These are phyloP conservation scores for Siniperca obscura DNA, from an alignment of 2,797 vertebrate species.

Conservation along the genomic window DNA sequence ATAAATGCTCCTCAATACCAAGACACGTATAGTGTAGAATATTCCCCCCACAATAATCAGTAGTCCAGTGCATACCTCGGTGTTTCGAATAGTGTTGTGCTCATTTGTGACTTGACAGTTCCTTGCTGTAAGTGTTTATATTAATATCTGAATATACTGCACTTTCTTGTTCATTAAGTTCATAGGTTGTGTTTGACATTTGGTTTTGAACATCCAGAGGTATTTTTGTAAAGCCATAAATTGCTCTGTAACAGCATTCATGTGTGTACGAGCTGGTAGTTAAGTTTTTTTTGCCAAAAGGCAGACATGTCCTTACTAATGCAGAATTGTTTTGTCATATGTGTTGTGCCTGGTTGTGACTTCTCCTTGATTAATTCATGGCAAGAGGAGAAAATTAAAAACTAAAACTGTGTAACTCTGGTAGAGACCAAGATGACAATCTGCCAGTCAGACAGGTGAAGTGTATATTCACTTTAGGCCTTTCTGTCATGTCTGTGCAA, in stretches of 20 bases:
- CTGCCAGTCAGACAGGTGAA: conserved; percentile 48
- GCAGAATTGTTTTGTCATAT: conserved; percentile 24
- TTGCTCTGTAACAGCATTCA: conserved; percentile 56
- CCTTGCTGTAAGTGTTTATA: conserved; percentile 63
- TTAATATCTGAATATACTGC: conserved; percentile 62
- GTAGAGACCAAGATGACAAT: conserved; percentile 54
- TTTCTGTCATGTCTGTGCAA: conserved; percentile 61
- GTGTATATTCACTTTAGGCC: conserved; percentile 49
- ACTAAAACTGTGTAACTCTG: conserved; percentile 26
- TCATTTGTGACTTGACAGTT: conserved; percentile 71
- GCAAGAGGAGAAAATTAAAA: conserved; percentile 14
- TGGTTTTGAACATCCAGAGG: conserved; percentile 59
- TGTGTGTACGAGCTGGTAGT: conserved; percentile 52
- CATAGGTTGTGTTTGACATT: conserved; percentile 64
- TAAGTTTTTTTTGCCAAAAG: conserved; percentile 22
- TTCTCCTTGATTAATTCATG: not conserved
- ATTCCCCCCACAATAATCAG: conserved; percentile 33
- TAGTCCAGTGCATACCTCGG: conserved; percentile 66
- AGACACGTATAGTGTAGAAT: conserved; percentile 28
- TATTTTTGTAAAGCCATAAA: conserved; percentile 78
- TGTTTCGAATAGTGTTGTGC: conserved; percentile 74
- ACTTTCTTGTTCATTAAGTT: conserved; percentile 50
- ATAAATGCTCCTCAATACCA: conserved; percentile 29
- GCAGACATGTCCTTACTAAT: conserved; percentile 29
- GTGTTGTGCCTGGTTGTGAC: conserved; percentile 50